Evolutionary conservation across 2,888 invertebrate genomes (phyloP), one percentile per base, ranked within the genome.

Genomic region (Sarcophaga caerulescens): DNA sequence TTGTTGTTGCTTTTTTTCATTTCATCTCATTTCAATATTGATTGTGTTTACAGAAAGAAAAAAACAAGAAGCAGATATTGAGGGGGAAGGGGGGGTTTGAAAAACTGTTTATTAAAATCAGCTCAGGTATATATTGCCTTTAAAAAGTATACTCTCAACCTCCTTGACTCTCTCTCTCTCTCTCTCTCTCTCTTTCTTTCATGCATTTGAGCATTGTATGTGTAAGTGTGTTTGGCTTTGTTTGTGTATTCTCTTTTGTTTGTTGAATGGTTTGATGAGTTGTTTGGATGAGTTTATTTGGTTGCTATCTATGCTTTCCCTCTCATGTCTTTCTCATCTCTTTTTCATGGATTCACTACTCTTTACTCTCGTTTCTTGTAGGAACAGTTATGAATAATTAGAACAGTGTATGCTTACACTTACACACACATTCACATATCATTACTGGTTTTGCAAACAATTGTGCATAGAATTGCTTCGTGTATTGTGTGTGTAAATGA

Each of bases 41-140:
- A 84, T 85, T 87, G 80, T 85, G 85, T 87, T 85, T 84, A 74
- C 74, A 81, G 77, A 52, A 52, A 81, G 77, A 52, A 52, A 0
- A 52, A 52, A 52, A 17, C 52, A 52, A 52, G 14, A 52, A 52
- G 12, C 14, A 52, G 4, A 52, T 1, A 52, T 14, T 14, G 5
- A 47, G 14, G 8, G 14, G 14, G 47, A 14, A 12, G 5, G 4
- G 1, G 52, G 52, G 2, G 17, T 3, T 2, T 3, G 52, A 87
- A 82, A 81, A 76, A 77, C 80, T 81, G 70, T 87, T 87, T 85
- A 85, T 87, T 75, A 85, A 85, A 82, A 85, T 87, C 80, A 84
- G 77, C 82, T 81, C 81, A 81, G 79, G 76, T 87, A 44, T 4
- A 59, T 52, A 14, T 47, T 14, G 14, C 12, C 25, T 25, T 25